Base-by-base conservation (phyloP, 2,888 invertebrate species). In the Lepidonotus clava region DNA sequence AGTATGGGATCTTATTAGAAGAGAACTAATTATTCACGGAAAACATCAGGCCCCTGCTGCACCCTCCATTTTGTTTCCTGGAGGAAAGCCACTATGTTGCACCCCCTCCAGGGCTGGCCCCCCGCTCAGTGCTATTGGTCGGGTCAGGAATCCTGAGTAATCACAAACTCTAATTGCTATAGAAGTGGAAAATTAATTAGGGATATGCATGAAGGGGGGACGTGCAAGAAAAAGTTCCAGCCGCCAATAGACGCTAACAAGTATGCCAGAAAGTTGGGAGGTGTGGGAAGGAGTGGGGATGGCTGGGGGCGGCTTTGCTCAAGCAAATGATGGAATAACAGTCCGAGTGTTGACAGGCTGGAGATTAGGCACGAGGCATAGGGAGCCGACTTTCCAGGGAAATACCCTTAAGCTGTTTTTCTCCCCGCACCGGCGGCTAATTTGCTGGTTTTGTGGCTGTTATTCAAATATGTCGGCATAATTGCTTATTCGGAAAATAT, bases 401-500 rank as follows among this genome's bases (percentile, higher is more conserved):
- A 11, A 1, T 32, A 1, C 24, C 61, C 61, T 32, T 1, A 5
- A 61, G 61, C n/a, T n/a, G 53, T n/a, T 24, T n/a, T 61, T 61
- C 61, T 32, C 61, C 11, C 28, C 24, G 28, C n/a, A 32, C 28
- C 61, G 61, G 28, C 28, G 24, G 61, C 28, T 61, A 61, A 61
- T 61, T 61, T 24, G 61, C 28, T 61, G 5, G 28, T 61, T 61
- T 61, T 24, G 28, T 32, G 24, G 2, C 28, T 24, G n/a, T 61
- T 61, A 61, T 61, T 61, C 61, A 61, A 61, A 61, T 61, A 61
- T 61, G 28, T 61, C 61, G 28, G 11, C 21, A 61, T 61, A 61
- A 61, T 61, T 61, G 61, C 61, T 61, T 61, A 61, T 61, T 28
- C 28, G 28, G 28, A 28, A 61, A 61, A 61, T 24, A 61, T 61